phyloP scores from a whole-genome alignment of 2,888 invertebrate species.

The Synanthedon tipuliformis region DNA sequence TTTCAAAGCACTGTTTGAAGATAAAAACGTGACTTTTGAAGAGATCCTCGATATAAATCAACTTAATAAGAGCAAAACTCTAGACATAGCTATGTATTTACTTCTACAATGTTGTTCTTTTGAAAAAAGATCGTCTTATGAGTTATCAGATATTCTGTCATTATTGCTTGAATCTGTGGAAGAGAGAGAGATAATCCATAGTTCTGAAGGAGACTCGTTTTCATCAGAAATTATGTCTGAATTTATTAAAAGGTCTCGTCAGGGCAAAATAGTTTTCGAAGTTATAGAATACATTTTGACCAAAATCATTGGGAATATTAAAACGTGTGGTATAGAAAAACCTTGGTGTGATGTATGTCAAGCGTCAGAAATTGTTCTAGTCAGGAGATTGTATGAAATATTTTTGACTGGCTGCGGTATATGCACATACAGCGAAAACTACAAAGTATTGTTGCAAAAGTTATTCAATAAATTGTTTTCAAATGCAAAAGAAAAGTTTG shows the following conservation, averaged over 20 bases:
- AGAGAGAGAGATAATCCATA: conserved; percentile 35
- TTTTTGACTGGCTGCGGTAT: conserved; percentile 59
- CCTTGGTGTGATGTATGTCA: conserved; percentile 56
- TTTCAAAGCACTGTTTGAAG: conserved; percentile 39
- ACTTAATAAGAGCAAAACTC: conserved; percentile 10
- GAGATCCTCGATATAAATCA: conserved; percentile 31
- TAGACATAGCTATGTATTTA: conserved; percentile 45
- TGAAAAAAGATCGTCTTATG: conserved; percentile 36
- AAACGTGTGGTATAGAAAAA: conserved; percentile 39
- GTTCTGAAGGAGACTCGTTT: conserved; percentile 29
- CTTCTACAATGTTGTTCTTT: conserved; percentile 56
- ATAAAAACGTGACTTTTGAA: conserved; percentile 28
- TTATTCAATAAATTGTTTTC: conserved; percentile 57
- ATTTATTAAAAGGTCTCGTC: conserved; percentile 37
- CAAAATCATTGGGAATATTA: conserved; percentile 57
- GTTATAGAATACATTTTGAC: conserved; percentile 66
- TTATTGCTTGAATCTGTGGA: conserved; percentile 50
- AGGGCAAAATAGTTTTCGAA: conserved; percentile 65
- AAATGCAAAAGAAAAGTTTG: conserved; percentile 52
- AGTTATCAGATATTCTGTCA: conserved; percentile 46
- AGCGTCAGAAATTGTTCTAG: conserved; percentile 40
- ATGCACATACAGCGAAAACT: conserved; percentile 39
- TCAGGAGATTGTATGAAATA: conserved; percentile 55
- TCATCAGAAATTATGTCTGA: conserved; percentile 35
- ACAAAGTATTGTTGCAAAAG: conserved; percentile 45